phyloP scores from a whole-genome alignment of 2,113 vertebrate species.

The Heterotis niloticus region DNA sequence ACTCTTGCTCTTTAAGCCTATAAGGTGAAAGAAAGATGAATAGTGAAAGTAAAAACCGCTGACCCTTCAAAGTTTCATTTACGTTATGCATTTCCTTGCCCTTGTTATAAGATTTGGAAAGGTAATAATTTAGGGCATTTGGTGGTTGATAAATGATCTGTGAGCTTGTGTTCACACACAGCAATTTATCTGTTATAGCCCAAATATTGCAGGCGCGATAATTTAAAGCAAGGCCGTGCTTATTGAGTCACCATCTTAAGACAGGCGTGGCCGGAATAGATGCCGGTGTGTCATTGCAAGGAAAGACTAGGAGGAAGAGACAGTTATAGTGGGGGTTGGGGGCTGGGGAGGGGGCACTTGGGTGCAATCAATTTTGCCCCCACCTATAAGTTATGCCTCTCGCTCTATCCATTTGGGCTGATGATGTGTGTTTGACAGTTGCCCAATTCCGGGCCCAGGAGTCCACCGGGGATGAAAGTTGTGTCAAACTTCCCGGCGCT shows the following conservation, averaged over 20 bases:
- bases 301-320: conserved; percentile 26
- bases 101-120: conserved; percentile 90
- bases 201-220: conserved; percentile 82
- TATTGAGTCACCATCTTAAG: conserved; percentile 80
- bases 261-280: conserved; percentile 30
- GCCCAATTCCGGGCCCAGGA: conserved; percentile 56
- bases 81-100: conserved; percentile 79
- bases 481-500: conserved; percentile 48
- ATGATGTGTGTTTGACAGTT: conserved; percentile 63
- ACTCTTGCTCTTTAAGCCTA: conserved; percentile 86
- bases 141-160: conserved; percentile 97
- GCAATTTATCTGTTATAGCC: conserved; percentile 89
- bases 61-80: conserved; percentile 99
- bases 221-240: conserved; percentile 68
- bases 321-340: conserved; percentile 37
- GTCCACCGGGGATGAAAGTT: conserved; percentile 33
- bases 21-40: conserved; percentile 95
- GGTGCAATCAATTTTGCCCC: conserved; percentile 64
- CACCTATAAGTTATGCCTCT: conserved; percentile 63
- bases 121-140: conserved; percentile 98
- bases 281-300: not conserved
- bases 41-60: conserved; percentile 94
- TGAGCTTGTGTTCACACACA: conserved; percentile 85
- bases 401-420: conserved; percentile 61
- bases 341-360: conserved; percentile 39